These are phyloP conservation scores for Anarsia innoxiella DNA, from an alignment of 2,888 invertebrate genomes.

Conservation along the genomic window DNA sequence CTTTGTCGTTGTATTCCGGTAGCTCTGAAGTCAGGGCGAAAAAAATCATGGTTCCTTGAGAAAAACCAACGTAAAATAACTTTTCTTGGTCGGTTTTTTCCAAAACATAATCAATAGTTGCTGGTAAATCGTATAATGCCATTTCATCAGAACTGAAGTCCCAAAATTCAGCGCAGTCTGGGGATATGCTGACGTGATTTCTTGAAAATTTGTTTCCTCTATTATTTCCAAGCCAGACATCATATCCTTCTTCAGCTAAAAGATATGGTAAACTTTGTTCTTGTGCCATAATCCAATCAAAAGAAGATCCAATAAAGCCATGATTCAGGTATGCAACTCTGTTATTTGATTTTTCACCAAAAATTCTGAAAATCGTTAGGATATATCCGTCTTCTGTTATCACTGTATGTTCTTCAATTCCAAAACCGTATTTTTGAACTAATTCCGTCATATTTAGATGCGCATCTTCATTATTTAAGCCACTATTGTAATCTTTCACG, in stretches of 20 bases:
- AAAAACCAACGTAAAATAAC: slow-evolving; percentile 77
- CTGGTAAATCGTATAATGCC: slow-evolving; percentile 77
- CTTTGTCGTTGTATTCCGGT: slow-evolving; percentile 19
- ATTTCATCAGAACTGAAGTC: slow-evolving; percentile 78
- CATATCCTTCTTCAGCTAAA: slow-evolving; percentile 77
- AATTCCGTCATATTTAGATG: slow-evolving; percentile 26
- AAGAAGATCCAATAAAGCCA: slow-evolving; percentile 42
- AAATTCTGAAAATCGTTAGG: slow-evolving; percentile 41
- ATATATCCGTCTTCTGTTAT: slow-evolving; percentile 46
- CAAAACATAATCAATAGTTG: slow-evolving; percentile 75
- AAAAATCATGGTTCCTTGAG: slow-evolving; percentile 58
- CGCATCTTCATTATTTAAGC: neutral
- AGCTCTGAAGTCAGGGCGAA: slow-evolving; percentile 11
- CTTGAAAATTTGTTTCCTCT: slow-evolving; percentile 82
- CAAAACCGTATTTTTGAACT: slow-evolving; percentile 39
- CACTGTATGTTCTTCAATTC: slow-evolving; percentile 35
- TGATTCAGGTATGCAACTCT: slow-evolving; percentile 41
- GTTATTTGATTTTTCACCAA: slow-evolving; percentile 36
- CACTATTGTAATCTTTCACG: neutral
- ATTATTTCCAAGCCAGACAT: slow-evolving; percentile 87
- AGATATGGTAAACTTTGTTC: slow-evolving; percentile 38
- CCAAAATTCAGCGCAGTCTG: slow-evolving; percentile 24
- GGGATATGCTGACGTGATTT: slow-evolving; percentile 57
- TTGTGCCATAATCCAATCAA: slow-evolving; percentile 29
- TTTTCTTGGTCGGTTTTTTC: slow-evolving; percentile 52